Base-by-base conservation (phyloP, 2,888 invertebrate genomes). In the Drosophila tanythrix region DNA sequence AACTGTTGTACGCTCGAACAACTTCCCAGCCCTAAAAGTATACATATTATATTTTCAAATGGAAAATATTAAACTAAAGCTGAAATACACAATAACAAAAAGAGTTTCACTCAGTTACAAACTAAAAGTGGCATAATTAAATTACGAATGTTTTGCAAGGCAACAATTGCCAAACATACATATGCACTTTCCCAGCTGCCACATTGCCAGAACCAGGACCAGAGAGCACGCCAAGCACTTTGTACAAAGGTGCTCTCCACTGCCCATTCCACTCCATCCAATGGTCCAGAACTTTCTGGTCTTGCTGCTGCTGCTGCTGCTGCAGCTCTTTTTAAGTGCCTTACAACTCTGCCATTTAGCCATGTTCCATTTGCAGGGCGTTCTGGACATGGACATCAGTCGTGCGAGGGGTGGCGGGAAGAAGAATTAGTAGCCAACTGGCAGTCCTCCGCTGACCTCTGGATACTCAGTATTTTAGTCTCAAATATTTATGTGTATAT, bases 121-220 rank as follows among this genome's bases (percentile, higher is more conserved):
- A 18, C 62, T 25, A 31, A 59, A 64, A 40, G 57, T 29, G 58
- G 36, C 74, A 59, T 69, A 75, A 75, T 52, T 70, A 63, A 76
- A 67, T 82, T 58, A 66, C 50, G 31, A 59, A 55, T 70, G 36
- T n/a, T 70, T 25, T 25, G 27, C 58, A 29, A 33, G 33, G 25
- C 40, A 43, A 21, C 35, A 58, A 58, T 27, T 38, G 38, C 21
- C 35, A 35, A 18, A 53, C 15, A 53, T 3, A 53, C 15, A 18
- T 29, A 57, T 81, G 78, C 79, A 77, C 59, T 70, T 57, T 36
- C 63, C 62, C 68, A 71, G 71, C 67, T 81, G 65, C 63, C 69
- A 48, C 56, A 64, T 51, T 52, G 2, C 38, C 38, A 33, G 10
- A 25, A 29, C 15, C 46, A 21, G 33, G n/a, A 29, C 51, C 33